phyloP scores from a whole-genome alignment of 2,797 vertebrate species.

The Phrynocephalus forsythii region DNA sequence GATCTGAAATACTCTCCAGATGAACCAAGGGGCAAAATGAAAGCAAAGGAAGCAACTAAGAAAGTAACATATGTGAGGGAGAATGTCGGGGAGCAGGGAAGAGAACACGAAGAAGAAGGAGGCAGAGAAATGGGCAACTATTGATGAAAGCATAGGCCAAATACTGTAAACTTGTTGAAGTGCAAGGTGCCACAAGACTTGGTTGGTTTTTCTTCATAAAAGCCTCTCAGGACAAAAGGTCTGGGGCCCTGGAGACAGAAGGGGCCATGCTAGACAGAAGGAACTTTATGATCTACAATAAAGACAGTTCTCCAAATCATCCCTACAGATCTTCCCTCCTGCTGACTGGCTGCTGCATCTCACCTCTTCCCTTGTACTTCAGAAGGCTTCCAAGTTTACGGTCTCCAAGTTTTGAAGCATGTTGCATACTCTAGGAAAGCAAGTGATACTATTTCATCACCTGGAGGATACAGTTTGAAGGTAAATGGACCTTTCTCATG shows the following conservation, averaged over 20 bases:
- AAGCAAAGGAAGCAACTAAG: not conserved
- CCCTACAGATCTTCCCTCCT: not conserved
- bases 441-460: fast-evolving
- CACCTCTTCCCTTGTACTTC: not conserved
- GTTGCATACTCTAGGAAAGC: fast-evolving
- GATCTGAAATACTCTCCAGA: not conserved
- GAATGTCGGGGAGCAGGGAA: too few species aligned
- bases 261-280: not conserved
- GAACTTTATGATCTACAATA: not conserved
- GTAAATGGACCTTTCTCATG: not conserved
- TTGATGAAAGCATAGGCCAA: too few species aligned
- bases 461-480: not conserved
- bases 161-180: too few species aligned
- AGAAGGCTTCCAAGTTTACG: not conserved
- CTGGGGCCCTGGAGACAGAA: not conserved
- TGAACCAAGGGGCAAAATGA: not conserved
- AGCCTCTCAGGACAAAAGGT: not conserved
- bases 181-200: too few species aligned
- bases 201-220: too few species aligned
- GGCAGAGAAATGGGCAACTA: too few species aligned
- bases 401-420: too few species aligned
- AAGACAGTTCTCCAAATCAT: not conserved
- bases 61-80: too few species aligned
- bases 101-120: too few species aligned
- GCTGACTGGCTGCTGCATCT: too few species aligned